Evolutionary conservation across 35 echinoderm and acorn worm genomes (phyloP).

Genomic region (Chiridota heheva): DNA sequence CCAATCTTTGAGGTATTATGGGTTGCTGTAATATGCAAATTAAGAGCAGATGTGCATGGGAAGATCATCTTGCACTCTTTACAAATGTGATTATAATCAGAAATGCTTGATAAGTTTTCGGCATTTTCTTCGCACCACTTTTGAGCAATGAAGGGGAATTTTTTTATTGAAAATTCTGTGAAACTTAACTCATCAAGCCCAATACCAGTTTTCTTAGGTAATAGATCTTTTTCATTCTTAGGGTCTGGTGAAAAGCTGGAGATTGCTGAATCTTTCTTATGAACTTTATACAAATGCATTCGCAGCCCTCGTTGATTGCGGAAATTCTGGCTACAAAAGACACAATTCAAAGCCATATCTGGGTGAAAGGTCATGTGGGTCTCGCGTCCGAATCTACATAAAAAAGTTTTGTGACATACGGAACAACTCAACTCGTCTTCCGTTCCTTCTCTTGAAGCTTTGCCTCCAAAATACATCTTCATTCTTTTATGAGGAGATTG

Average conservation of each 20-base stretch:
- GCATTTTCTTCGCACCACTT: slow-evolving; percentile 82
- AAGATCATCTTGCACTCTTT: slow-evolving; percentile 75
- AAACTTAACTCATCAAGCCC: slow-evolving; percentile 77
- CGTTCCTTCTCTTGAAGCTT: background rate
- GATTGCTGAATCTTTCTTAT: slow-evolving; percentile 54
- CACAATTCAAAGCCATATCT: slow-evolving; percentile 65
- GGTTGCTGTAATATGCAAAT: slow-evolving; percentile 56
- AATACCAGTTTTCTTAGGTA: slow-evolving; percentile 15
- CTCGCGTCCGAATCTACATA: slow-evolving; percentile 81
- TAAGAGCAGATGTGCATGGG: slow-evolving; percentile 78
- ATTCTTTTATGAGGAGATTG: background rate
- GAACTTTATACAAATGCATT: slow-evolving; percentile 92
- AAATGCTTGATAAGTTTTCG: slow-evolving; percentile 16
- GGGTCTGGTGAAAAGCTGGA: too few species aligned
- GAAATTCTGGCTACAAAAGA: slow-evolving; percentile 70
- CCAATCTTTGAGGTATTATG: too few species aligned
- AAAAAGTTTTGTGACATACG: slow-evolving; percentile 83
- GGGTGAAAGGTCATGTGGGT: slow-evolving; percentile 89
- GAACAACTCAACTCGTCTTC: slow-evolving; percentile 70
- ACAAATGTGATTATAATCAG: slow-evolving; percentile 33
- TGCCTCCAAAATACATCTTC: too few species aligned
- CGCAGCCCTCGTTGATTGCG: slow-evolving; percentile 83
- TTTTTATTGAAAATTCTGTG: slow-evolving; percentile 81
- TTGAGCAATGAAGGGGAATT: slow-evolving; percentile 87
- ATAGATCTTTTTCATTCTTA: background rate